A percentile compares a stretch with the other conserved stretches of the same genome.
These are phyloP conservation scores for Trypoxylus dichotomus DNA, from an alignment of 1,140 invertebrate species.

Conservation along the genomic window DNA sequence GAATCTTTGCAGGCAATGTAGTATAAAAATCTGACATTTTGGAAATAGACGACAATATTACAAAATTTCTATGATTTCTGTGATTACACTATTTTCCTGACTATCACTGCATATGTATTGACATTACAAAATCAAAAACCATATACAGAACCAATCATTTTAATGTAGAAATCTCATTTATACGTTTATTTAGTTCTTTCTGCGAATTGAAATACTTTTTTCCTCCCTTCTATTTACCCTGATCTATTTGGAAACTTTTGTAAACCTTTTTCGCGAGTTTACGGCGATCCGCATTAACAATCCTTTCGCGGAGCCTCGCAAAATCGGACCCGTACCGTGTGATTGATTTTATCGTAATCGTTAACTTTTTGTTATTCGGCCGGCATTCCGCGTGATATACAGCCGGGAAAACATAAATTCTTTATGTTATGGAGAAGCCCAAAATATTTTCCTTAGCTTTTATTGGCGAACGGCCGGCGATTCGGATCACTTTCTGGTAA, in stretches of 20 bases:
- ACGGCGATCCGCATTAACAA: not conserved
- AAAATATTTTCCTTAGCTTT: not conserved
- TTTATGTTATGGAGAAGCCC: not conserved
- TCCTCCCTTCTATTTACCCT: not conserved
- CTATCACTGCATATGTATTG: too few relatives aligned
- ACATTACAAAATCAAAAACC: too few relatives aligned
- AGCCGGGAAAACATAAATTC: not conserved
- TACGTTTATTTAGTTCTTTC: too few relatives aligned
- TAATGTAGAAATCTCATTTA: too few relatives aligned
- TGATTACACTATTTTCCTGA: too few relatives aligned
- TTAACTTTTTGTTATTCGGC: not conserved
- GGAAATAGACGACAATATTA: too few relatives aligned
- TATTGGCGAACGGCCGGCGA: not conserved
- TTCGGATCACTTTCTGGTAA: not conserved
- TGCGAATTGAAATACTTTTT: not conserved
- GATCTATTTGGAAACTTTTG: not conserved
- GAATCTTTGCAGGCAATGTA: too few relatives aligned
- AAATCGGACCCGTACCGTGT: not conserved
- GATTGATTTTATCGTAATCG: slow-evolving; percentile 2
- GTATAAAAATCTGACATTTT: too few relatives aligned
- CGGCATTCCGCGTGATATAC: not conserved
- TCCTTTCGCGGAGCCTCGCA: not conserved
- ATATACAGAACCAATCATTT: too few relatives aligned
- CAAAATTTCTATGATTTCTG: too few relatives aligned
- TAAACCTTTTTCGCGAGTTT: not conserved